phyloP scores from a whole-genome alignment of 2,797 vertebrate species.

The Catharus ustulatus region DNA sequence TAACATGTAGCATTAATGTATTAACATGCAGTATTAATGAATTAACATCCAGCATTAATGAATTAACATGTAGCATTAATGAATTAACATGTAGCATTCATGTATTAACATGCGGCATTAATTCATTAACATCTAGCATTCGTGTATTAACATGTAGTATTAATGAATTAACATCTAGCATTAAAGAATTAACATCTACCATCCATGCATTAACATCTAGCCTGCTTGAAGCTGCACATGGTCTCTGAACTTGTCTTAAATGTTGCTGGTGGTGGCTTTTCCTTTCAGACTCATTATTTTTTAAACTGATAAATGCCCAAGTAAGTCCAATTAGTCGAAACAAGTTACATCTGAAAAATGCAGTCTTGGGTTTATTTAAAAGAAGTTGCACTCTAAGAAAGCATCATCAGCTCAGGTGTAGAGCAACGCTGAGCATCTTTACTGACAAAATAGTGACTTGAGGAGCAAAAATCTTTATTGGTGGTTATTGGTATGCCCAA shows the following conservation, averaged over 20 bases:
- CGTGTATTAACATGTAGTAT: not conserved
- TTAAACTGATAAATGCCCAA: not conserved
- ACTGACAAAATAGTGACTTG: not conserved
- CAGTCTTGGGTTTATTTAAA: not conserved
- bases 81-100: not conserved
- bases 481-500: not conserved
- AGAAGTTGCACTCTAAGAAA: not conserved
- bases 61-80: not conserved
- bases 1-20: not conserved
- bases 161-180: not conserved
- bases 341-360: not conserved
- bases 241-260: not conserved
- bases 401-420: not conserved
- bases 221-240: not conserved
- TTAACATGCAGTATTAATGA: no score
- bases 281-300: not conserved
- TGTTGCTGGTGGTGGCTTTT: not conserved
- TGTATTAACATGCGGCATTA: no score
- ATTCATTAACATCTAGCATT: no score
- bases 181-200: no score
- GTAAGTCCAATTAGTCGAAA: accelerated
- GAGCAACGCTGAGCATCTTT: not conserved
- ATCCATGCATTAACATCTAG: not conserved
- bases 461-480: not conserved
- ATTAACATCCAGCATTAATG: not conserved